Evolutionary conservation across 2,888 invertebrate genomes (phyloP).

Genomic region (Nephrotoma flavescens): DNA sequence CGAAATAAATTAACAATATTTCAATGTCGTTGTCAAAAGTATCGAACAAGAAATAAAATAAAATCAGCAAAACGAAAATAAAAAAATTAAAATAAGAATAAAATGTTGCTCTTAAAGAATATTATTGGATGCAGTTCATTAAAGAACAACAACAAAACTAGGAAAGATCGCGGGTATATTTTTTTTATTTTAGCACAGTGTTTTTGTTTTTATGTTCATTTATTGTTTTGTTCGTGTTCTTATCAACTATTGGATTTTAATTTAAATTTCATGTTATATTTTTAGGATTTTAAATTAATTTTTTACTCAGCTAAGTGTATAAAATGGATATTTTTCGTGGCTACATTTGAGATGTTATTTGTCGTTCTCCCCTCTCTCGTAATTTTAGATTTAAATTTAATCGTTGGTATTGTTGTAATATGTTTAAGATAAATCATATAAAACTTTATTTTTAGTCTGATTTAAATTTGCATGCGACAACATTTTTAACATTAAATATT

Average conservation of each 20-base stretch:
- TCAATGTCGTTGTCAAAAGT: not conserved
- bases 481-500: not conserved
- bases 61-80: not conserved
- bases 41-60: not conserved
- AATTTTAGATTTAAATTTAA: not conserved
- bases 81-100: not conserved
- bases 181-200: not conserved
- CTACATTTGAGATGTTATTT: not conserved
- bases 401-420: not conserved
- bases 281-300: not conserved
- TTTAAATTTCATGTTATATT: not conserved
- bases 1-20: not conserved
- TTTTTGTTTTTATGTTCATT: not conserved
- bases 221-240: not conserved
- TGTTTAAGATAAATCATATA: not conserved
- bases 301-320: not conserved
- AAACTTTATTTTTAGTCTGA: not conserved
- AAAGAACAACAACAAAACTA: not conserved
- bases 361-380: not conserved
- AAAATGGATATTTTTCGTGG: not conserved
- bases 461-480: not conserved
- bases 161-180: not conserved
- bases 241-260: not conserved
- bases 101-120: not conserved
- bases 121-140: not conserved